Percentiles rank a stretch among this genome's conserved stretches.
Evolutionary conservation across 2,797 vertebrate genomes (phyloP).

Genomic region (Malurus leucopterus): DNA sequence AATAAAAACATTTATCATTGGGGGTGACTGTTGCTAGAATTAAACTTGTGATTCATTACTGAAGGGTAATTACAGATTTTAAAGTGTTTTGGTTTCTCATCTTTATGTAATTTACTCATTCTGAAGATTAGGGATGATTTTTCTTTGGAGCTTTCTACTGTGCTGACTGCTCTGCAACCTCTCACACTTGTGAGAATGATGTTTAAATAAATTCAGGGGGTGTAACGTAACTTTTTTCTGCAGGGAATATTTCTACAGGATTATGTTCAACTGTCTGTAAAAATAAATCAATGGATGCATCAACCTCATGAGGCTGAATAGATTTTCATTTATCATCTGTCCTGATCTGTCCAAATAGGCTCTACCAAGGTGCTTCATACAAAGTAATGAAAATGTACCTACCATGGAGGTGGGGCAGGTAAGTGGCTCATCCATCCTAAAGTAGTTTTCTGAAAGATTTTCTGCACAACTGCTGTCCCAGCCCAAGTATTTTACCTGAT

Average conservation of each 20-base stretch:
- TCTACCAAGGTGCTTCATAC: neutral
- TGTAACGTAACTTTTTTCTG: neutral
- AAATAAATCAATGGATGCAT: neutral
- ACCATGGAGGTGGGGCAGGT: neutral
- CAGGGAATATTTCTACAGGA: neutral
- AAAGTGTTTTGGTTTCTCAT: neutral
- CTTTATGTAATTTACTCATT: neutral
- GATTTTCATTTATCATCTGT: neutral
- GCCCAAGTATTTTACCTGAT: accelerated
- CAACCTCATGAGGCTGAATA: neutral
- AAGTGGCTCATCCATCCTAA: accelerated
- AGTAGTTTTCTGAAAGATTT: neutral
- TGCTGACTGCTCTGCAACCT: neutral
- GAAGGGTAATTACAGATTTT: neutral
- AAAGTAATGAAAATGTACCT: neutral
- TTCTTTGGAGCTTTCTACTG: neutral
- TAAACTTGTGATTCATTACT: neutral
- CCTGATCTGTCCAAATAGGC: neutral
- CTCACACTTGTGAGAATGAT: neutral
- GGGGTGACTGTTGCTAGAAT: neutral
- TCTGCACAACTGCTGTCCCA: neutral
- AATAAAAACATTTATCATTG: neutral
- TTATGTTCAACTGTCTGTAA: neutral
- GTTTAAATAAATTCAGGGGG: neutral
- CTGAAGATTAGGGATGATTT: neutral